A percentile compares a stretch with the other conserved stretches of the same genome.
Evolutionary conservation across 2,797 vertebrate species (phyloP).

Genomic region (Acipenser transmontanus): DNA sequence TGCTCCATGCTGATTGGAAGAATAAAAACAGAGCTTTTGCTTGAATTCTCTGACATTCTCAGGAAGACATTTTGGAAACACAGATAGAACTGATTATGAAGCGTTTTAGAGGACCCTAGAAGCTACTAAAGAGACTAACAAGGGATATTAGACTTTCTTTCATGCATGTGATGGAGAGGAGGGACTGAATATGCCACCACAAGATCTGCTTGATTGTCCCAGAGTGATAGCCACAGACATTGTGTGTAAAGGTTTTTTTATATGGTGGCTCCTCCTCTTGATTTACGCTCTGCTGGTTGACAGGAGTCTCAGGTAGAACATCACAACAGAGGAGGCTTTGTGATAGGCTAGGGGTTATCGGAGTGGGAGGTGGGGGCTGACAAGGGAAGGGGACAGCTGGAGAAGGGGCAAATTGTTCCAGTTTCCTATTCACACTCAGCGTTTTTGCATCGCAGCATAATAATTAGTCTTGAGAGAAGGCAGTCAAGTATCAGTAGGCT

Average conservation of each 20-base stretch:
- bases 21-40: conserved; percentile 74
- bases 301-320: conserved; percentile 52
- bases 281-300: conserved; percentile 72
- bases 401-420: conserved; percentile 28
- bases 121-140: conserved; percentile 78
- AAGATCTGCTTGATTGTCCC: conserved; percentile 69
- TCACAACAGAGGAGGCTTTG: conserved; percentile 86
- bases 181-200: conserved; percentile 60
- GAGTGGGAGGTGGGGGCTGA: conserved; percentile 29
- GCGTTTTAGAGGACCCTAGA: conserved; percentile 68
- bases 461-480: conserved; percentile 32
- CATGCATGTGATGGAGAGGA: conserved; percentile 72
- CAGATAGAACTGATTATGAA: conserved; percentile 77
- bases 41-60: conserved; percentile 52
- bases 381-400: not conserved
- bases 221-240: conserved; percentile 69
- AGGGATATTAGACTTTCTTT: conserved; percentile 85
- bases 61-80: conserved; percentile 75
- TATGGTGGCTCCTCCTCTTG: conserved; percentile 49
- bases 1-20: conserved; percentile 51
- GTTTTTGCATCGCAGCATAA: conserved; percentile 37
- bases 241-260: conserved; percentile 50
- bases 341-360: conserved; percentile 75
- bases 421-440: conserved; percentile 50
- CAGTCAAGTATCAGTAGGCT: conserved; percentile 10